Percentiles rank a stretch among this genome's conserved stretches.
Evolutionary conservation across 35 echinoderm and acorn worm genomes (phyloP).

Genomic region (Stichopus chloronotus): DNA sequence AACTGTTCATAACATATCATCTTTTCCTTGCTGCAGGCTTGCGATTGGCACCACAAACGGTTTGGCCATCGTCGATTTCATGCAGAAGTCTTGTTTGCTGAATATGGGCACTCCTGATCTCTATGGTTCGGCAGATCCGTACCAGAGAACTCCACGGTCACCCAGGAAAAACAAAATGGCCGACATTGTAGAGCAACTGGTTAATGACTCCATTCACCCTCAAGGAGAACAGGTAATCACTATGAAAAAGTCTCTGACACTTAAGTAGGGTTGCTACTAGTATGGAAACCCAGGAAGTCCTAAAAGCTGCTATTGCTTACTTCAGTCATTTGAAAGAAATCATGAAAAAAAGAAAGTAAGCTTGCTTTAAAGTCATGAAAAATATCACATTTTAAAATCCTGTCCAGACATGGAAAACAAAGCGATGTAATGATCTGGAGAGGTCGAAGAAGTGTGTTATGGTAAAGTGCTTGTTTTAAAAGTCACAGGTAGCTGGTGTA

Average conservation of each 20-base stretch:
- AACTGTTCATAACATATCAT: background rate
- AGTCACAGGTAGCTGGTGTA: too few relatives aligned
- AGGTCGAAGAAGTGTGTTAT: too few relatives aligned
- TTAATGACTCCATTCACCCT: slow-evolving; percentile 69
- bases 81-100: slow-evolving; percentile 91
- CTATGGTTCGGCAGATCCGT: slow-evolving; percentile 96
- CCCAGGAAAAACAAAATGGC: slow-evolving; percentile 98
- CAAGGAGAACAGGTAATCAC: slow-evolving; percentile 60
- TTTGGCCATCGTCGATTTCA: slow-evolving; percentile 92
- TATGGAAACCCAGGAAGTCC: too few relatives aligned
- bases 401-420: too few relatives aligned
- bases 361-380: too few relatives aligned
- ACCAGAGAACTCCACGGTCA: slow-evolving; percentile 93
- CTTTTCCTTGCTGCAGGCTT: slow-evolving; percentile 49
- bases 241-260: background rate
- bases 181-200: slow-evolving; percentile 95
- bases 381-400: too few relatives aligned
- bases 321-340: too few relatives aligned
- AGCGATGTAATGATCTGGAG: too few relatives aligned
- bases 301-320: too few relatives aligned
- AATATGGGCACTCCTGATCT: slow-evolving; percentile 99
- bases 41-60: slow-evolving; percentile 93
- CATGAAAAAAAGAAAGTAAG: too few relatives aligned
- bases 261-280: background rate
- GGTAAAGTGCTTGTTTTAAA: too few relatives aligned